Percentiles rank a stretch among this genome's conserved stretches.
Conservation (phyloP, 2,113 vertebrate species). For the Chrysochloris asiatica region DNA sequence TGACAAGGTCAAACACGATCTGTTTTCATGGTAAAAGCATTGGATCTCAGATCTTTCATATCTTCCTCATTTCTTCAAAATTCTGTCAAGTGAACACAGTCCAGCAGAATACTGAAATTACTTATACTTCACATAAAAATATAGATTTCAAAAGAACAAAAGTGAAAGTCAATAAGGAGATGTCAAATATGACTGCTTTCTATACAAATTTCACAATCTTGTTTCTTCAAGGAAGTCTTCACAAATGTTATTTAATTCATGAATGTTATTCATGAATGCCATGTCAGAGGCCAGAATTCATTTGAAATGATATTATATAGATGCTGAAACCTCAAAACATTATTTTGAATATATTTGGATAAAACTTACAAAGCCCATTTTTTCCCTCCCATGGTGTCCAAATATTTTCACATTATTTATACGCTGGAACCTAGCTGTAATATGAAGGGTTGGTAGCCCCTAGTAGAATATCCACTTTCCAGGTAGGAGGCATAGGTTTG, state of each 20-base stretch:
- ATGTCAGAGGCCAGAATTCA: background rate
- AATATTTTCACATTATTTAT: background rate
- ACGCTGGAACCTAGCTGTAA: background rate
- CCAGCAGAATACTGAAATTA: background rate
- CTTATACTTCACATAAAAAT: background rate
- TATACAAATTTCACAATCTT: too few species aligned
- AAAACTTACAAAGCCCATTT: background rate
- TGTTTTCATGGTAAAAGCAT: too few species aligned
- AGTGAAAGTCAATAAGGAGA: background rate
- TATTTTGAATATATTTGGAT: background rate
- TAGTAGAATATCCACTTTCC: background rate
- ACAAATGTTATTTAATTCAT: background rate
- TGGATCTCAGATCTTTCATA: background rate
- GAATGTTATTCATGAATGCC: background rate
- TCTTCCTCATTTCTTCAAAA: background rate
- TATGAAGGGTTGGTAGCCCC: background rate
- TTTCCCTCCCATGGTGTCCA: background rate
- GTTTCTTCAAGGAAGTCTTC: background rate
- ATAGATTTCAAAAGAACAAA: background rate
- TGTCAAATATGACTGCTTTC: too few species aligned
- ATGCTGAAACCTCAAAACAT: background rate
- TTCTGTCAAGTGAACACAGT: background rate
- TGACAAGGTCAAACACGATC: too few species aligned
- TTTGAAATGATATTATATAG: background rate
- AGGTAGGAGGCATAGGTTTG: background rate